phyloP scores from a whole-genome alignment of 2,797 vertebrate species.

The Tachyglossus aculeatus region DNA sequence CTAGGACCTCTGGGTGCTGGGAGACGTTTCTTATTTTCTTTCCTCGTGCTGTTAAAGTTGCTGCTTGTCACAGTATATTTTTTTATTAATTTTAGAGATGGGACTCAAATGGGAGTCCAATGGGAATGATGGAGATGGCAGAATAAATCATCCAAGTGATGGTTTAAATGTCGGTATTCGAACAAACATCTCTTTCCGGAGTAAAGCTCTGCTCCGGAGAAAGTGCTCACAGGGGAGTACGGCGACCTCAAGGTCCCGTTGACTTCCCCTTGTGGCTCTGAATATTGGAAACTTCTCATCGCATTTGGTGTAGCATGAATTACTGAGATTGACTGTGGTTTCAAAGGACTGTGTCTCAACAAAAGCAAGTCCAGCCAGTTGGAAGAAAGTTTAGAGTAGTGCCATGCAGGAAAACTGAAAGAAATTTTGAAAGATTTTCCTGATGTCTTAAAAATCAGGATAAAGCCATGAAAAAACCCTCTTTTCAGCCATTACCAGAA shows the following conservation, averaged over 20 bases:
- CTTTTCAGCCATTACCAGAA: background rate
- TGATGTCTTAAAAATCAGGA: no score
- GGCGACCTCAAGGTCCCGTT: background rate
- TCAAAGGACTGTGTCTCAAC: background rate
- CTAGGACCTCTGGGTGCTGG: no score
- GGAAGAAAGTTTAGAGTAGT: background rate
- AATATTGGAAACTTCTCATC: background rate
- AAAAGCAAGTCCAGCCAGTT: background rate
- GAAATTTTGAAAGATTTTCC: background rate
- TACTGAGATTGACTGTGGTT: background rate
- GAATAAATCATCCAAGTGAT: background rate
- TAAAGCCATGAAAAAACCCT: accelerated
- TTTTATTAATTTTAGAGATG: no score
- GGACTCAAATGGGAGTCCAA: no score
- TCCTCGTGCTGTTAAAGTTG: no score
- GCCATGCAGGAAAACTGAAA: background rate
- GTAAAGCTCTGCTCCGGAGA: background rate
- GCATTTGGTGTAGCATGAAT: no score
- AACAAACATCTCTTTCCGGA: background rate
- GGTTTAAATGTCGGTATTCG: background rate
- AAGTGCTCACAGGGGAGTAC: background rate
- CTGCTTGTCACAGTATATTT: no score
- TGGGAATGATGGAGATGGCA: no score
- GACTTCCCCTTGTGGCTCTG: no score
- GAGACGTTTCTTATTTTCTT: no score